Evolutionary conservation across 2,888 invertebrate species (phyloP), one percentile per base, ranked within the genome.

Genomic region (Parapristionchus giblindavisi): DNA sequence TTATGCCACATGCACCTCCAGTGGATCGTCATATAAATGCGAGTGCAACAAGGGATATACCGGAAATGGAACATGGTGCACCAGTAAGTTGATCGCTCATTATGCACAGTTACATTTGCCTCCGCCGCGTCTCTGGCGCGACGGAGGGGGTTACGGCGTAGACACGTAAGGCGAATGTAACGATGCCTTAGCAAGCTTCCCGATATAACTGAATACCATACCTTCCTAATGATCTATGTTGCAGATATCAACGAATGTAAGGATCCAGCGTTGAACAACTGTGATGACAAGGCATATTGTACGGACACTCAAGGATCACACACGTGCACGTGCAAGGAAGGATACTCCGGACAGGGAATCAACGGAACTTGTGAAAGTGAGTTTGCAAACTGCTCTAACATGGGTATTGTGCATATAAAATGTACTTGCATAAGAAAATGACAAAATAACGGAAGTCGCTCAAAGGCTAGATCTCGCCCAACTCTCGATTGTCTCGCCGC

Each of bases 1-100:
- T 6, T 74, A 24, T 32, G 74, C 63, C 29, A 48, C 74, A 1
- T 74, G 74, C 40, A 32, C 3, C 43, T 38, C 34, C 8, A 29
- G 27, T 5, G 56, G 54, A 27, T 51, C 24, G n/a, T 24, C 51
- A n/a, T 74, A 74, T 65, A 74, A 63, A 24, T 74, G 74, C 65
- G 24, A 48, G 8, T 74, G 74, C 40, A 74, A 74, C 43, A 11
- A 24, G 8, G 74, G 74, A 3, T 74, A 74, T 36, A 6, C 36
- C 8, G 74, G 74, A 36, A 74, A 74, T 11, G 74, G 74, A 61
- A 74, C 74, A 1, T 74, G 74, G 74, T 74, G 74, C 40, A 54
- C 36, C 36, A 60, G 63, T 74, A 24, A 74, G 73, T 71, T 5
- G 56, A 29, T 14, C 17, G 17, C 11, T 8, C 43, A 17, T 8